Evolutionary conservation across 2,797 vertebrate species (phyloP), one percentile per base, ranked within the genome.

Genomic region (Myotis findleyi): DNA sequence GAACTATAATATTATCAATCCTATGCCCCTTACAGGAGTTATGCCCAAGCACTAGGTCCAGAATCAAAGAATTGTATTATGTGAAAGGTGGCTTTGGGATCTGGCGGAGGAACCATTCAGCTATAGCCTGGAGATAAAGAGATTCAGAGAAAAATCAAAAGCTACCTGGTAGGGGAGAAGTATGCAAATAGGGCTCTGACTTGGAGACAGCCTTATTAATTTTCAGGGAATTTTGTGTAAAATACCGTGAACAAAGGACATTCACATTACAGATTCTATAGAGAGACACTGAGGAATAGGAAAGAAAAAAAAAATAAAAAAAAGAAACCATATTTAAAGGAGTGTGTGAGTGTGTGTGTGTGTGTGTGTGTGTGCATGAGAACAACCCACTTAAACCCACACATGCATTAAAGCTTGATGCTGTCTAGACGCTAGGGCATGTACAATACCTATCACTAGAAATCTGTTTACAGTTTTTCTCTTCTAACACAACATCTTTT

Each of bases 181-280:
- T 66, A 91, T 96, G 94, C 91, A 96, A 96, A 96, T 95, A 49
- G 36, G 80, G 7, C 71, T 95, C 72, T 55, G 83, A 71, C 69
- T 86, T 94, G 57, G 73, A 97, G 87, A 55, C 49, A 77, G 72
- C 55, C 93, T 95, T 96, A 95, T 95, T 97, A 95, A 96, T 93
- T 97, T 97, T 96, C 93, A 49, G 64, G 66, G 81, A 96, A 69
- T 30, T 57, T 91, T 95, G 80, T 93, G 92, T 82, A 96, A 36
- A 95, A 93, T 94, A 84, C 86, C 11, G 62, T 76, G 90, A 97
- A 95, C 95, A 97, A 97, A 96, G 93, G 89, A 59, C 33, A 87
- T n/a, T 87, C 80, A 89, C 44, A 85, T 96, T 91, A 89, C 80
- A 93, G 59, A 95, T 95, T 96, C 88, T 93, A 53, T 92, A 96